phyloP scores from a whole-genome alignment of 2,888 invertebrate species.

The Hybos culiciformis region DNA sequence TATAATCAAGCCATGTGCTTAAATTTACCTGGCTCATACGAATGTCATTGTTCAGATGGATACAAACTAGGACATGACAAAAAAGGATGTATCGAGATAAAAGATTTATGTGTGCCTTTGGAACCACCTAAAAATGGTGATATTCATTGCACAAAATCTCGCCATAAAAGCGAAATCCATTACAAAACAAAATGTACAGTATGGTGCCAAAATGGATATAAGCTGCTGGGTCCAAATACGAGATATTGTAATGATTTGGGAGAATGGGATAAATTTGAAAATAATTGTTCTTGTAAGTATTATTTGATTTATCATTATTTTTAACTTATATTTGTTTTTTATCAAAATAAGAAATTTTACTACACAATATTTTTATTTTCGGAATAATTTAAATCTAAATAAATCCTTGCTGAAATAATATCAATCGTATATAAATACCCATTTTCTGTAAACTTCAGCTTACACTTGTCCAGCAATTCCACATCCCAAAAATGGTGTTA shows the following conservation, averaged over 20 bases:
- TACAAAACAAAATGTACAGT: constrained; percentile 32
- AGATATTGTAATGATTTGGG: constrained; percentile 38
- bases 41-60: constrained; percentile 39
- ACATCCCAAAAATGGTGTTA: constrained; percentile 38
- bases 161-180: constrained; percentile 29
- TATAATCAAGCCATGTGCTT: constrained; percentile 27
- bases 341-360: constrained; percentile 1
- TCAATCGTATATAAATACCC: not conserved
- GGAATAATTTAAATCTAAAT: constrained; percentile 2
- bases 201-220: constrained; percentile 37
- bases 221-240: constrained; percentile 39
- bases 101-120: constrained; percentile 27
- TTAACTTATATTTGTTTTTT: not conserved
- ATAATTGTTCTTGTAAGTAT: constrained; percentile 41
- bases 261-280: constrained; percentile 39
- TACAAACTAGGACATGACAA: constrained; percentile 24
- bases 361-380: constrained; percentile 2
- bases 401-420: not conserved
- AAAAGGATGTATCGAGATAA: constrained; percentile 20
- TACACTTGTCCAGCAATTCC: constrained; percentile 38
- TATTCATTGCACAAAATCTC: constrained; percentile 29
- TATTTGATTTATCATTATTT: not conserved
- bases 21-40: constrained; percentile 38
- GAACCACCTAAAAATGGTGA: constrained; percentile 27
- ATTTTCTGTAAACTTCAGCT: constrained; percentile 22